Conservation (phyloP, 2,888 invertebrate genomes). For the Agonum fuliginosum region DNA sequence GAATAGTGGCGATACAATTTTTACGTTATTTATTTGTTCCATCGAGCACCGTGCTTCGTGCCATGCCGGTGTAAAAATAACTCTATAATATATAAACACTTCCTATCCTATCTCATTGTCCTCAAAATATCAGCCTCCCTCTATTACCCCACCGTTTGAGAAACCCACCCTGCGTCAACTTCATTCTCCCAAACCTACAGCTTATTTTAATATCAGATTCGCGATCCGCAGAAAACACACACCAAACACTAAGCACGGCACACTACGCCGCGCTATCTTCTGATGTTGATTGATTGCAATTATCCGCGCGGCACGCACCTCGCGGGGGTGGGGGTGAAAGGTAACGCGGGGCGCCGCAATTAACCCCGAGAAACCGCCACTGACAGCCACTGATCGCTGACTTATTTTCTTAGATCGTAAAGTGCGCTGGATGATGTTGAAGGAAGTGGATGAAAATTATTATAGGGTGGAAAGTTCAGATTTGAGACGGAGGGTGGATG, state of each 20-base stretch:
- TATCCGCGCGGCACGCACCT: slow-evolving; percentile 41
- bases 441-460: not conserved
- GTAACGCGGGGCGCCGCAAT: slow-evolving; percentile 26
- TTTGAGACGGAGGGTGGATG: not conserved
- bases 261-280: slow-evolving; percentile 29
- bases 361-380: slow-evolving; percentile 41
- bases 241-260: not conserved
- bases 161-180: slow-evolving; percentile 2
- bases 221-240: slow-evolving; percentile 34
- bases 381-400: slow-evolving; percentile 42
- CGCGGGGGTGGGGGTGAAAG: not conserved
- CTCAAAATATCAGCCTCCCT: no score
- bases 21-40: no score
- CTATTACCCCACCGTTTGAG: slow-evolving; percentile 17
- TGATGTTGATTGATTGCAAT: slow-evolving; percentile 60
- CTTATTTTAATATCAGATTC: slow-evolving; percentile 56
- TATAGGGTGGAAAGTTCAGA: not conserved
- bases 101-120: no score
- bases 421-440: not conserved
- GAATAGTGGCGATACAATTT: no score
- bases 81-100: no score
- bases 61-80: no score
- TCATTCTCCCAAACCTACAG: slow-evolving; percentile 4
- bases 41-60: no score
- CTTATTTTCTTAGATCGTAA: slow-evolving; percentile 34